These are phyloP conservation scores for Brachionus asplanchnoidis DNA, from an alignment of 1,140 invertebrate species.

Conservation along the genomic window DNA sequence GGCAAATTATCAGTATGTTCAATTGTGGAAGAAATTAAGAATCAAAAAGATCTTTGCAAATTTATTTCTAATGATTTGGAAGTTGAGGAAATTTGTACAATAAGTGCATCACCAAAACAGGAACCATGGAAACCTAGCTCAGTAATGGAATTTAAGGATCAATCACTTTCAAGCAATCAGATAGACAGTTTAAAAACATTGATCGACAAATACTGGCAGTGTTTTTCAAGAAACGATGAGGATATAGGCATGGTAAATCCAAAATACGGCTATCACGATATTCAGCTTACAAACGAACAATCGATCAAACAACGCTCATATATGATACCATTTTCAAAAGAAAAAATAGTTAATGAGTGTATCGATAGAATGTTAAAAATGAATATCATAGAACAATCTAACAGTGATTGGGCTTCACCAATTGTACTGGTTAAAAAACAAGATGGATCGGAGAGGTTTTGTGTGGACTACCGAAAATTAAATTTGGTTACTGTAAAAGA, in stretches of 20 bases:
- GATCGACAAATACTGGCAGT: neutral
- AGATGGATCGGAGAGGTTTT: conserved; percentile 1
- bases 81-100: neutral
- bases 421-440: conserved; percentile 13
- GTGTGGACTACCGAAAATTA: conserved; percentile 14
- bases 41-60: neutral
- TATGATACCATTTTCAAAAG: neutral
- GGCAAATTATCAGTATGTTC: neutral
- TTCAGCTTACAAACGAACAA: neutral
- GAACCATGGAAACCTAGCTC: neutral
- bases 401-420: conserved; percentile 10
- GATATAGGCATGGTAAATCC: neutral
- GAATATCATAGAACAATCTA: conserved; percentile 21
- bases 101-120: neutral
- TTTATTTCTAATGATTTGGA: neutral
- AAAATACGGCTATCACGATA: neutral
- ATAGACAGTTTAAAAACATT: neutral
- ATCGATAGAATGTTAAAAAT: conserved; percentile 30
- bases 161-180: neutral
- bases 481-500: conserved; percentile 23
- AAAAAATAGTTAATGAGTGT: neutral
- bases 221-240: neutral
- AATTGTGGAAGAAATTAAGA: neutral
- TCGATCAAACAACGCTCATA: neutral
- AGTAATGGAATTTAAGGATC: neutral